Percentiles rank a stretch among this genome's conserved stretches.
phyloP scores from a whole-genome alignment of 2,797 vertebrate genomes.

The Microcaecilia unicolor region DNA sequence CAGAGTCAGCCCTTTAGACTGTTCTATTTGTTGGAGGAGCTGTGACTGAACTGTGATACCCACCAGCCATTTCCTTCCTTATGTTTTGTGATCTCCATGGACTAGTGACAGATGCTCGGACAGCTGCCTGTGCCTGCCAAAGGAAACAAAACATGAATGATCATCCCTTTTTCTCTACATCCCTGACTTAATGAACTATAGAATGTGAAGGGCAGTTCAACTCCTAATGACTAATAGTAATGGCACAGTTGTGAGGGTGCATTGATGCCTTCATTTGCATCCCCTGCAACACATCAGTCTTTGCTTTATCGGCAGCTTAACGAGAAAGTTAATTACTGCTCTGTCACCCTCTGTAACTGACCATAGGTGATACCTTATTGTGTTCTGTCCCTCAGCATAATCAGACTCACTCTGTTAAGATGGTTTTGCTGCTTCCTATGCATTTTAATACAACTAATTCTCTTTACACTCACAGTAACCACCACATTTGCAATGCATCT shows the following conservation, averaged over 20 bases:
- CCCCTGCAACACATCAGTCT: slow-evolving; percentile 1
- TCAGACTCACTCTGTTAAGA: neutral
- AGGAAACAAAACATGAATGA: neutral
- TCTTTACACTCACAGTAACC: no score
- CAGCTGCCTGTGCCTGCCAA: neutral
- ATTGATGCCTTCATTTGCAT: slow-evolving; percentile 2
- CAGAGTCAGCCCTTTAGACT: slow-evolving; percentile 1
- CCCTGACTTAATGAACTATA: slow-evolving; percentile 2
- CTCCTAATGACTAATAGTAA: neutral
- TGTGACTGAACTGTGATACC: slow-evolving; percentile 8
- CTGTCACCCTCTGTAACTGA: neutral
- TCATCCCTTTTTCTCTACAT: neutral
- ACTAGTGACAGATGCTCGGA: slow-evolving; percentile 1
- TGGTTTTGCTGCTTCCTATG: neutral
- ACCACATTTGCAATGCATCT: no score
- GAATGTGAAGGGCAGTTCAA: neutral
- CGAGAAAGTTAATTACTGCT: slow-evolving; percentile 7
- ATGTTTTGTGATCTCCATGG: neutral
- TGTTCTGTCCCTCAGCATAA: neutral
- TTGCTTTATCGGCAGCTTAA: no score
- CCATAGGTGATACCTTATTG: slow-evolving; percentile 1
- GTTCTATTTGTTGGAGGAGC: slow-evolving; percentile 1
- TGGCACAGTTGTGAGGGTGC: neutral
- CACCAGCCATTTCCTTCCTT: neutral
- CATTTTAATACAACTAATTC: neutral